Percentiles rank a stretch among this genome's conserved stretches.
Evolutionary conservation across 37 sponge, comb jelly and placozoan species (phyloP).

Genomic region (Spongia lamella): DNA sequence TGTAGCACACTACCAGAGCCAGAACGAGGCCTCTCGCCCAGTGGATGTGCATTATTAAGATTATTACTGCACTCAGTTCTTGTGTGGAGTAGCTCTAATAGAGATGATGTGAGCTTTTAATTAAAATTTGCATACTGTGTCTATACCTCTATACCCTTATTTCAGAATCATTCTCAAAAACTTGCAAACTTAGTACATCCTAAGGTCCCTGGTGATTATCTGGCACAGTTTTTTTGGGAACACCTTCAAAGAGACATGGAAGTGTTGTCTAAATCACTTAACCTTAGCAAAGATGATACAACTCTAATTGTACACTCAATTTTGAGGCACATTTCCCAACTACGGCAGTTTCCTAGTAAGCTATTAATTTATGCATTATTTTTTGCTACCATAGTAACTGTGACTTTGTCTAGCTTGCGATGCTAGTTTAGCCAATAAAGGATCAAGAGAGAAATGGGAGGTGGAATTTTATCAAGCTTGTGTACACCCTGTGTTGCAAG

Average conservation of each 20-base stretch:
- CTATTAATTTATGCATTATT: too few relatives aligned
- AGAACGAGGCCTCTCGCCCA: conserved; percentile 51
- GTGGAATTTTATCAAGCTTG: too few relatives aligned
- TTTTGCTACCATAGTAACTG: too few relatives aligned
- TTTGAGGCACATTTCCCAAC: conserved; percentile 25
- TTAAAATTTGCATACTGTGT: too few relatives aligned
- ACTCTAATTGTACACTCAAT: conserved; percentile 43
- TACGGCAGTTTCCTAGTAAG: too few relatives aligned
- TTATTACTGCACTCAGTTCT: conserved; percentile 56
- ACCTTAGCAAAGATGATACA: conserved; percentile 44
- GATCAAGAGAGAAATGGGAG: too few relatives aligned
- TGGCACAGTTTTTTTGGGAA: conserved; percentile 54
- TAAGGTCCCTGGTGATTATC: not conserved
- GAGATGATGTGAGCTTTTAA: not conserved
- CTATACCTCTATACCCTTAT: too few relatives aligned
- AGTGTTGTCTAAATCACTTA: conserved; percentile 18
- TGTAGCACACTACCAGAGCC: conserved; percentile 29
- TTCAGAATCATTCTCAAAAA: not conserved
- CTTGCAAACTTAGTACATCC: not conserved
- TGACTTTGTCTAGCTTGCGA: too few relatives aligned
- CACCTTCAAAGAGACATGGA: conserved; percentile 52
- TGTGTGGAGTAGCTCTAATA: conserved; percentile 43
- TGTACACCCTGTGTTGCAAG: too few relatives aligned
- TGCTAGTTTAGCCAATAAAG: too few relatives aligned
- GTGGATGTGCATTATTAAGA: conserved; percentile 49